Evolutionary conservation across 2,888 invertebrate species (phyloP).

Genomic region (Amphipoea lucens): DNA sequence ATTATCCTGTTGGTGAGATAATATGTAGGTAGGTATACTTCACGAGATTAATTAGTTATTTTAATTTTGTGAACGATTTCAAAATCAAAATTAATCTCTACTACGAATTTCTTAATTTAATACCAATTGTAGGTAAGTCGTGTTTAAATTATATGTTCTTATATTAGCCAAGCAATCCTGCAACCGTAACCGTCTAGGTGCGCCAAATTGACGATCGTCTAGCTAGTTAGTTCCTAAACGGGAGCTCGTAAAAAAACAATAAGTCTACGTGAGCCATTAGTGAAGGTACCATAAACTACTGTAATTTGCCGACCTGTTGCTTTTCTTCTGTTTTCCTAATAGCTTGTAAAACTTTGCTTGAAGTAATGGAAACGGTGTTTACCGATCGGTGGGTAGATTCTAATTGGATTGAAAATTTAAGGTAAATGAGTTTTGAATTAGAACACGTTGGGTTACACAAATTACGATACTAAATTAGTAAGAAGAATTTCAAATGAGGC

Average conservation of each 20-base stretch:
- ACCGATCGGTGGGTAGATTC: conserved; percentile 22
- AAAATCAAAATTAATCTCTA: neutral
- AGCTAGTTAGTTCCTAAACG: conserved; percentile 32
- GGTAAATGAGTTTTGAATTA: neutral
- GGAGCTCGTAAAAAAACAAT: conserved; percentile 55
- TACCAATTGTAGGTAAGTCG: no score
- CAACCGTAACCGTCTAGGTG: neutral
- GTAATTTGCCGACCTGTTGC: conserved; percentile 65
- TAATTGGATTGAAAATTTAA: conserved; percentile 3
- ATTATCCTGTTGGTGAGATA: neutral
- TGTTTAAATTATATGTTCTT: neutral
- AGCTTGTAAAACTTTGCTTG: conserved; percentile 22
- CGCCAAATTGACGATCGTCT: conserved; percentile 23
- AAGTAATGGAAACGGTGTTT: conserved; percentile 24
- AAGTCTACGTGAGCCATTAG: conserved; percentile 55
- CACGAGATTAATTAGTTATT: neutral
- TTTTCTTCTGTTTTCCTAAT: conserved; percentile 31
- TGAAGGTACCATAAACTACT: conserved; percentile 41
- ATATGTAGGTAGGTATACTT: no score
- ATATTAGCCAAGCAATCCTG: neutral
- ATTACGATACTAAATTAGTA: neutral
- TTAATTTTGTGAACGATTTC: neutral
- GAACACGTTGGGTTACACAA: neutral
- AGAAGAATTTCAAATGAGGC: neutral
- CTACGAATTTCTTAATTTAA: neutral